phyloP scores from a whole-genome alignment of 1,140 invertebrate species.

The Drosophila equinoxialis region DNA sequence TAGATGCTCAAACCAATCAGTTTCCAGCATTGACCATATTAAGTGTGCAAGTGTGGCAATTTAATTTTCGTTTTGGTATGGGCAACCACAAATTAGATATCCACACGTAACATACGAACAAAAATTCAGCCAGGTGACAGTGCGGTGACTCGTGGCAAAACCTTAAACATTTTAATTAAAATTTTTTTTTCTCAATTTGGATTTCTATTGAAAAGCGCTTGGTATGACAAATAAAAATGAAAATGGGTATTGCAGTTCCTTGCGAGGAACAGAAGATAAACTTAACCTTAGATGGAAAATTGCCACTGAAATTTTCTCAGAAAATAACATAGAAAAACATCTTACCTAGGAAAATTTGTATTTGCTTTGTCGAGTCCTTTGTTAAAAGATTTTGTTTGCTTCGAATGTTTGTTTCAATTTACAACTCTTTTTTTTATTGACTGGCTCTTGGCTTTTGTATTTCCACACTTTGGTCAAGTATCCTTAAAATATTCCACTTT shows the following conservation, averaged over 20 bases:
- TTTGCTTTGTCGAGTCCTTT: neutral
- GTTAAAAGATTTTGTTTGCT: neutral
- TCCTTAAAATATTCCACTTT: neutral
- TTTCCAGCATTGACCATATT: slow-evolving; percentile 21
- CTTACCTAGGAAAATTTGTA: neutral
- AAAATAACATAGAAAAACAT: neutral
- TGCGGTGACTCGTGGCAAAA: slow-evolving; percentile 9
- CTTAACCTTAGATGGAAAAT: neutral
- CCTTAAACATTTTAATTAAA: slow-evolving; percentile 15
- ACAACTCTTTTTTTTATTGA: neutral
- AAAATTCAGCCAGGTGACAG: slow-evolving; percentile 3
- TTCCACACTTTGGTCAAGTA: neutral
- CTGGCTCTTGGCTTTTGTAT: neutral
- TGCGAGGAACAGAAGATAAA: neutral
- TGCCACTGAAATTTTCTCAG: neutral
- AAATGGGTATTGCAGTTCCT: neutral
- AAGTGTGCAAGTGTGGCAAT: slow-evolving; percentile 19
- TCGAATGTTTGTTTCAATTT: neutral
- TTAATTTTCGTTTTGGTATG: slow-evolving; percentile 21
- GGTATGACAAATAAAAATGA: neutral
- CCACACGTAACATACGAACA: neutral
- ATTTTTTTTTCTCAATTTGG: neutral
- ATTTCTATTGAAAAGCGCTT: neutral
- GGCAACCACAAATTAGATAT: neutral
- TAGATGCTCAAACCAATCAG: slow-evolving; percentile 26